phyloP scores from a whole-genome alignment of 2,888 invertebrate species.

The Drosophila hamatofila region DNA sequence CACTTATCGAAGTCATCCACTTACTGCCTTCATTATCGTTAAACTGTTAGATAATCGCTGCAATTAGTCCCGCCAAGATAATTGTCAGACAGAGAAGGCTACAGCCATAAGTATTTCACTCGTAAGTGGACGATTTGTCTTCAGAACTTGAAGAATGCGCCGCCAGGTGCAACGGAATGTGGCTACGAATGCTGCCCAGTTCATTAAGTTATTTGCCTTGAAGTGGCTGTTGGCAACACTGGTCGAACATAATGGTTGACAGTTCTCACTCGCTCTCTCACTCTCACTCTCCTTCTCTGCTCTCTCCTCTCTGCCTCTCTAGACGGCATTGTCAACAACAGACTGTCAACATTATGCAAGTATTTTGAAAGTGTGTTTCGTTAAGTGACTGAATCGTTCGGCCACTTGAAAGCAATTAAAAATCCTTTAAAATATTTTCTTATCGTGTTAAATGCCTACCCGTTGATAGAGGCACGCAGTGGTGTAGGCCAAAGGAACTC shows the following conservation, averaged over 20 bases:
- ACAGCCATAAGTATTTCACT: conserved; percentile 28
- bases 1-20: conserved; percentile 35
- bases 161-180: conserved; percentile 48
- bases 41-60: conserved; percentile 65
- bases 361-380: conserved; percentile 45
- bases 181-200: conserved; percentile 30
- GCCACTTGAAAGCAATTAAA: conserved; percentile 79
- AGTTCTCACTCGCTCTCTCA: conserved; percentile 1
- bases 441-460: conserved; percentile 63
- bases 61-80: conserved; percentile 70
- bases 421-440: conserved; percentile 77
- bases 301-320: background rate
- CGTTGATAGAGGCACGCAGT: conserved; percentile 48
- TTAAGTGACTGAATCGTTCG: conserved; percentile 47
- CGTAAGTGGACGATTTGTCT: conserved; percentile 51
- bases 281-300: background rate
- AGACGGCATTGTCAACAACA: conserved; percentile 45
- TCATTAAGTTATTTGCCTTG: conserved; percentile 45
- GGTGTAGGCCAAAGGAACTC: conserved; percentile 32
- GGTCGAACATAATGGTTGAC: conserved; percentile 14
- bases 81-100: conserved; percentile 50
- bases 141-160: conserved; percentile 45
- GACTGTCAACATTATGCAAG: conserved; percentile 33
- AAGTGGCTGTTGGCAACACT: conserved; percentile 36
- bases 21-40: conserved; percentile 34